phyloP scores from a whole-genome alignment of 2,113 vertebrate species.

The Oreochromis aureus region DNA sequence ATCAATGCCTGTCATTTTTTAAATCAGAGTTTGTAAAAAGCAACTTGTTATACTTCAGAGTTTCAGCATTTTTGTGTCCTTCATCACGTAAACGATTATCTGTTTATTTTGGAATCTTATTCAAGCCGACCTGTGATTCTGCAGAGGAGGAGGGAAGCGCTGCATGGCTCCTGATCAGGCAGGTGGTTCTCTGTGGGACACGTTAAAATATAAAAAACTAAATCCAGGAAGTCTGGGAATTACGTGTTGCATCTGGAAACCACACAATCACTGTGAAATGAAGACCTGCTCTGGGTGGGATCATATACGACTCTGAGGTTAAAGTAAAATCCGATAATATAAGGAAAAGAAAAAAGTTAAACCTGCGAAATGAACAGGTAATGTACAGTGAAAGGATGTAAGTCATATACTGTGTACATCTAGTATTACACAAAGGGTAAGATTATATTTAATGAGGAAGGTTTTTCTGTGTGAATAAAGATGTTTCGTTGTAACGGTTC shows the following conservation, averaged over 20 bases:
- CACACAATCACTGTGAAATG: background rate
- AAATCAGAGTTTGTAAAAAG: background rate
- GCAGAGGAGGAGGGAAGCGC: background rate
- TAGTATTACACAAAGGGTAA: background rate
- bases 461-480: background rate
- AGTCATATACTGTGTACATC: rapidly evolving
- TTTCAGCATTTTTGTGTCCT: background rate
- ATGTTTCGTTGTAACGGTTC: rapidly evolving
- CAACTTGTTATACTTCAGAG: background rate
- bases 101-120: background rate
- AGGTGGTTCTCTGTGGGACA: background rate
- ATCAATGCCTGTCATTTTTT: rapidly evolving
- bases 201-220: background rate
- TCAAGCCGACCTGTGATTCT: background rate
- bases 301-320: background rate
- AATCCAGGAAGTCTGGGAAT: background rate
- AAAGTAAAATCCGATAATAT: background rate
- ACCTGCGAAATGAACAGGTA: rapidly evolving
- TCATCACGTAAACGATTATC: rapidly evolving
- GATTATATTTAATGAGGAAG: rapidly evolving
- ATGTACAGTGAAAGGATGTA: background rate
- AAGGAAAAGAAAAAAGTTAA: background rate
- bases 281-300: rapidly evolving
- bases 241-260: rapidly evolving
- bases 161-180: rapidly evolving